Base-by-base conservation (phyloP, 2,113 vertebrate genomes). In the Cervus canadensis region DNA sequence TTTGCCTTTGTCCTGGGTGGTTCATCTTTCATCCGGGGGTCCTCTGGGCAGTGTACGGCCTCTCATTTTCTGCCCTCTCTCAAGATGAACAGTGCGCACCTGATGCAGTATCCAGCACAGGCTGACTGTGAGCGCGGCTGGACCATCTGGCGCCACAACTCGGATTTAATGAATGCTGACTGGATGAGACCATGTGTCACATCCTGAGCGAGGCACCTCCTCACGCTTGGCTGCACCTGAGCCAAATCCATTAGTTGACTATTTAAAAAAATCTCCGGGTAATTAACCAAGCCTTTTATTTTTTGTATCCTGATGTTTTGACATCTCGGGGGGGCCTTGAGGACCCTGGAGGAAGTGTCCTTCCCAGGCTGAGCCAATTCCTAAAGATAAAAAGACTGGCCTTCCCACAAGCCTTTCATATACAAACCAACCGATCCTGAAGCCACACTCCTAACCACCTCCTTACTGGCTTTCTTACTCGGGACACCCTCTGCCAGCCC, bases 161-260 rank as follows among this genome's bases (percentile, higher is more conserved):
- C 79, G 81, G 94, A 96, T 57, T 87, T 91, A 96, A 97, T 96
- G 95, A 97, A 95, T 96, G 95, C 81, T 97, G 95, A 84, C 87
- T 40, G 50, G 87, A 26, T 62, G 25, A 94, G 84, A 83, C 60
- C 95, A 95, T 4, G 56, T 92, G 89, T 93, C 93, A 96, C 76
- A 71, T 52, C 89, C 67, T 7, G 25, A 85, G 60, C 4, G 9
- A 85, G 85, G 91, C 19, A 5, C 82, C 87, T 59, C 85, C 43
- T 40, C 54, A 84, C 17, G 40, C 89, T 74, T 84, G 62, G 95
- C 85, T 78, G 50, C 43, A 76, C 30, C 30, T 28, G n/a, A 71
- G 23, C 48, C 52, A 60, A 79, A 96, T 79, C 91, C 87, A 94
- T 87, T 87, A 93, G 36, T 3, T 91, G 57, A 82, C 21, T 74